Evolutionary conservation across 2,888 invertebrate species (phyloP), one percentile per base, ranked within the genome.

Genomic region (Cosmorhoe ocellata): DNA sequence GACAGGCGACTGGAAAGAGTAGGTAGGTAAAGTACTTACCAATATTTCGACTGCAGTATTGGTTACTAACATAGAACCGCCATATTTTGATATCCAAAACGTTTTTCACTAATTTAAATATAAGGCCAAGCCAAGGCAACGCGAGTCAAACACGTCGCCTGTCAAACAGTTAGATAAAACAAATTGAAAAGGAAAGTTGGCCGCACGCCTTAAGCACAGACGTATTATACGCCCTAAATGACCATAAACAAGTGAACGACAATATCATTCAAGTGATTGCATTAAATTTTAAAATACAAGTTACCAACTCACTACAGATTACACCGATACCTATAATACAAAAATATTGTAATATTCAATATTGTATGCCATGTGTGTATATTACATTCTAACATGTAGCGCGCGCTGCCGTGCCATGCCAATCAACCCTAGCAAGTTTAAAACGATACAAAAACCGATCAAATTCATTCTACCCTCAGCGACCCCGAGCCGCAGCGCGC

Each of bases 281-380:
- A 53, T 48, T 58, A 61, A 61, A 61, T 56, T 61, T 76, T 69
- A 76, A 82, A 81, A 78, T 86, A 88, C 83, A 86, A 78, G 33
- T 76, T 84, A 87, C 79, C 84, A 83, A 84, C 81, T 80, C 71
- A 67, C 86, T 89, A 88, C 84, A 67, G 83, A 83, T 73, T 87
- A 88, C 87, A 88, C 80, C 76, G 81, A 81, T 78, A 79, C 83
- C 84, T 87, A 83, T 76, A 78, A 85, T 89, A 89, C 80, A 90
- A 89, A 90, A 90, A 90, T 90, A 88, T 84, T 81, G 80, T 81
- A 84, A 59, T 61, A 62, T 84, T 84, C 63, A 64, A 71, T 76
- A 76, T 71, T 81, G 80, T 83, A 82, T 82, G 86, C 79, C 77
- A 73, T 59, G 83, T 79, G 84, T 86, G 81, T 84, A 72, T 79